Percentiles rank a stretch among this genome's conserved stretches.
Evolutionary conservation across 1,140 invertebrate genomes (phyloP).

Genomic region (Battus philenor): DNA sequence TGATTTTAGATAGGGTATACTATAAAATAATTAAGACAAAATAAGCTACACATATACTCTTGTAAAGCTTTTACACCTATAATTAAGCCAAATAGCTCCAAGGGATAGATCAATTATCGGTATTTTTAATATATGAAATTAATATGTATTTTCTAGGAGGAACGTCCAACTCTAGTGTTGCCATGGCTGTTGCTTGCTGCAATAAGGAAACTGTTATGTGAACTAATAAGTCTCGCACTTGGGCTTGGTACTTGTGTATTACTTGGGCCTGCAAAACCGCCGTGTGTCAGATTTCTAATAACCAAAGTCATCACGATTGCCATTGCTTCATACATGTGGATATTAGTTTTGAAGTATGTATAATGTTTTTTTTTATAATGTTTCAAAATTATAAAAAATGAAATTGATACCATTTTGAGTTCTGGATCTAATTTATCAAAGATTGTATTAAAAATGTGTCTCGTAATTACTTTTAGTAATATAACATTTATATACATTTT

Average conservation of each 20-base stretch:
- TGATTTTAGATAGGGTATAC: too few relatives aligned
- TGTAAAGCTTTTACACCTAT: too few relatives aligned
- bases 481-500: too few relatives aligned
- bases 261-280: constrained; percentile 45
- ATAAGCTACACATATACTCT: too few relatives aligned
- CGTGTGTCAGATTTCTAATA: constrained; percentile 58
- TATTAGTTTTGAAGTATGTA: constrained; percentile 47
- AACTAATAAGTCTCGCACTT: constrained; percentile 52
- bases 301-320: constrained; percentile 48
- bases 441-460: too few relatives aligned
- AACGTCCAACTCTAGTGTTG: constrained; percentile 51
- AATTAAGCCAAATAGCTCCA: too few relatives aligned
- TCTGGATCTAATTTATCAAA: background rate
- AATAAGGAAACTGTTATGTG: constrained; percentile 56
- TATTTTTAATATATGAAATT: too few relatives aligned
- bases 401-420: too few relatives aligned
- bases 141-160: constrained; percentile 34
- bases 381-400: too few relatives aligned
- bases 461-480: too few relatives aligned
- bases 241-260: constrained; percentile 59
- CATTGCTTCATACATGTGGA: constrained; percentile 64
- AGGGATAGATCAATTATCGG: too few relatives aligned
- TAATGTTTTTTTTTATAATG: background rate
- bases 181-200: constrained; percentile 62
- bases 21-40: too few relatives aligned